phyloP scores from a whole-genome alignment of 2,113 vertebrate genomes.

The Anthoscopus minutus region DNA sequence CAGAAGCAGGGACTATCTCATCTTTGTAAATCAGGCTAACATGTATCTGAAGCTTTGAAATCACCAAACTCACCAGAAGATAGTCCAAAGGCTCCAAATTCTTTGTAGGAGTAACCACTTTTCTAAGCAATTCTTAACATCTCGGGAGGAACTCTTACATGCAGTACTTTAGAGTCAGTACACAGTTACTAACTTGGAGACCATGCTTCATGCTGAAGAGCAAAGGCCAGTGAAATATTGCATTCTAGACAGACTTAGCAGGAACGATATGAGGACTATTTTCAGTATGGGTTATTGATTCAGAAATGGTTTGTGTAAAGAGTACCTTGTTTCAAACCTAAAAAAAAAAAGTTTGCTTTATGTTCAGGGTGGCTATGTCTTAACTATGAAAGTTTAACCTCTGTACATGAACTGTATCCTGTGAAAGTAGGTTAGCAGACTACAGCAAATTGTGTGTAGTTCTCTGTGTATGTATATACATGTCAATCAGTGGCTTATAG shows the following conservation, averaged over 20 bases:
- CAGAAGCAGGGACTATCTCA: background rate
- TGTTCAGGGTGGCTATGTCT: background rate
- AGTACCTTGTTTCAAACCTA: background rate
- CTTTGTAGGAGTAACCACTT: background rate
- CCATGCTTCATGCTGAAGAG: slow-evolving; percentile 48
- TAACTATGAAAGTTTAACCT: background rate
- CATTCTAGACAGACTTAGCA: background rate
- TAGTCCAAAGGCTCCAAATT: background rate
- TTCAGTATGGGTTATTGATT: background rate
- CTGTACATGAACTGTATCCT: background rate
- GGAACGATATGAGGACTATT: background rate
- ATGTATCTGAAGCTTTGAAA: background rate
- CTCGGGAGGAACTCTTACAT: slow-evolving; percentile 5
- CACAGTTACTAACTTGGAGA: background rate
- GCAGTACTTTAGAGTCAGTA: background rate
- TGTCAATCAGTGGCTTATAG: background rate
- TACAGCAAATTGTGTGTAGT: background rate
- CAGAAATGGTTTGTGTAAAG: background rate
- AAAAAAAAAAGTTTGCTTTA: background rate
- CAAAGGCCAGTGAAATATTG: background rate
- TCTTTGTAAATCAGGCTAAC: background rate
- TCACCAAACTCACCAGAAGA: background rate
- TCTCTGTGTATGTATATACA: background rate
- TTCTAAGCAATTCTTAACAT: background rate
- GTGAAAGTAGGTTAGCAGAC: background rate